A percentile compares a stretch with the other conserved stretches of the same genome.
These are phyloP conservation scores for Ctenoplectra terminalis DNA, from an alignment of 1,140 invertebrate genomes.

Conservation along the genomic window DNA sequence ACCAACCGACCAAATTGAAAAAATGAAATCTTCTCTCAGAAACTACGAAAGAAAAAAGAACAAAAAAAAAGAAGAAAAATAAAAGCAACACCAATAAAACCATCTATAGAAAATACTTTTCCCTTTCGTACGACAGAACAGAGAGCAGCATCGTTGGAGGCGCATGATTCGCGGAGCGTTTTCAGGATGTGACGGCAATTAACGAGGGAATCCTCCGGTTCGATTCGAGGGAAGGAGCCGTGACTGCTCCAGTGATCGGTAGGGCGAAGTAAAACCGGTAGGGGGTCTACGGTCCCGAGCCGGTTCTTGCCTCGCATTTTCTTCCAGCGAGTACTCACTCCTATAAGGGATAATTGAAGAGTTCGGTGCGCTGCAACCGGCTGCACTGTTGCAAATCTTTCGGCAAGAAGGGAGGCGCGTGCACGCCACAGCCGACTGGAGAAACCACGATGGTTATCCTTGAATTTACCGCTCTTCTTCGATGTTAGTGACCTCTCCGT, in stretches of 20 bases:
- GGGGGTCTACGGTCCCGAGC: slow-evolving; percentile 77
- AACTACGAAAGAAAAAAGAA: too few relatives aligned
- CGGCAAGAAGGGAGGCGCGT: slow-evolving; percentile 28
- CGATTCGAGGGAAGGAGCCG: slow-evolving; percentile 65
- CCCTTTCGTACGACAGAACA: background rate
- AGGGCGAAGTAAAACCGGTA: slow-evolving; percentile 77
- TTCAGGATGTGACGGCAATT: slow-evolving; percentile 67
- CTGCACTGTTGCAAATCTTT: slow-evolving; percentile 59
- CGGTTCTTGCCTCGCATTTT: slow-evolving; percentile 78
- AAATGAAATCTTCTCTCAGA: too few relatives aligned
- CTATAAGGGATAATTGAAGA: slow-evolving; percentile 72
- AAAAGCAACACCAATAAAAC: too few relatives aligned
- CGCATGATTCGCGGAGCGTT: slow-evolving; percentile 67
- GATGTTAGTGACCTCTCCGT: too few relatives aligned
- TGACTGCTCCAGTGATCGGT: slow-evolving; percentile 63
- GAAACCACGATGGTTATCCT: background rate
- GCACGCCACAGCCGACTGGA: background rate
- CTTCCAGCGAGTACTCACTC: slow-evolving; percentile 66
- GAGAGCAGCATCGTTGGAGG: slow-evolving; percentile 27
- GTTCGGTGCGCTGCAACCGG: slow-evolving; percentile 49
- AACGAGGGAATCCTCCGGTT: slow-evolving; percentile 67
- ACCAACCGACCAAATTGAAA: too few relatives aligned
- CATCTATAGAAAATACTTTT: too few relatives aligned
- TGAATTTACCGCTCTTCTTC: background rate
- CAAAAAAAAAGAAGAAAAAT: too few relatives aligned